These are phyloP conservation scores for Hofmannophila pseudospretella DNA, from an alignment of 2,888 invertebrate species.

Conservation along the genomic window DNA sequence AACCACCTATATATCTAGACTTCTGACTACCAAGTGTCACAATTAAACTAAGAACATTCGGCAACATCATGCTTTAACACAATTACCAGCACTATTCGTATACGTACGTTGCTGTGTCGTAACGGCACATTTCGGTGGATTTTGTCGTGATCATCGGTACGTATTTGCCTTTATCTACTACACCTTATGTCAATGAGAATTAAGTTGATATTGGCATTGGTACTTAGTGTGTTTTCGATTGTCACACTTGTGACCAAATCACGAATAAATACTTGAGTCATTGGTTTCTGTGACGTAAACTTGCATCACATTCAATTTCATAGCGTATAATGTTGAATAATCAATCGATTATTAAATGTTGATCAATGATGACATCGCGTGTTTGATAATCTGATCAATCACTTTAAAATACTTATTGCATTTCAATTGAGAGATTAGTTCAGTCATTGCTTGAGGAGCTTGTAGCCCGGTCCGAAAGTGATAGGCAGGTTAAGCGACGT, in stretches of 20 bases:
- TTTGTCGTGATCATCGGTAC: background rate
- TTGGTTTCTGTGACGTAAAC: background rate
- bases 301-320: background rate
- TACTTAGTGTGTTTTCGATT: too few relatives aligned
- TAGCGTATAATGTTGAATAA: background rate
- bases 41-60: background rate
- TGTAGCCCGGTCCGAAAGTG: too few relatives aligned
- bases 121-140: too few relatives aligned
- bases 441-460: too few relatives aligned
- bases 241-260: background rate
- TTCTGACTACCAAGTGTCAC: slow-evolving; percentile 2
- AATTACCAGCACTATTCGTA: too few relatives aligned
- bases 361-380: slow-evolving; percentile 6
- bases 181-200: too few relatives aligned
- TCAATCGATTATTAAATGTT: background rate
- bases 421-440: slow-evolving; percentile 1
- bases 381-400: slow-evolving; percentile 2
- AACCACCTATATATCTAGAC: too few relatives aligned
- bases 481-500: too few relatives aligned
- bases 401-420: slow-evolving; percentile 1
- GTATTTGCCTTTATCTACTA: slow-evolving; percentile 2
- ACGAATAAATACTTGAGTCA: background rate
- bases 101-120: background rate
- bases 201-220: too few relatives aligned
- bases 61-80: too few relatives aligned